Conservation (phyloP, 1,140 invertebrate genomes). For the Wasmannia auropunctata region DNA sequence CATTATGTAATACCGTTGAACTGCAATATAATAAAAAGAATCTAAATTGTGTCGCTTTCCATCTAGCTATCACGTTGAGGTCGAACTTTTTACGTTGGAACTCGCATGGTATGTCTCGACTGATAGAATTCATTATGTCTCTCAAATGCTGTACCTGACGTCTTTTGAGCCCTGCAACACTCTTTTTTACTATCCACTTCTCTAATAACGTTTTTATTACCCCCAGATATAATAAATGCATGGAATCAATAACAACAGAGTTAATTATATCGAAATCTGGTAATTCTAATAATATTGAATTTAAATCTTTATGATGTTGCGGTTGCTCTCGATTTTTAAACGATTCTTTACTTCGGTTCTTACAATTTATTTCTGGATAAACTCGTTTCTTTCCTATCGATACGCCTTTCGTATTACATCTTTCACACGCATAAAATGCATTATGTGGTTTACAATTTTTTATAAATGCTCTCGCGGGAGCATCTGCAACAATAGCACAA, state of each 20-base stretch:
- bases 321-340: no score
- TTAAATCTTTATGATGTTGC: no score
- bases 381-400: neutral
- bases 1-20: neutral
- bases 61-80: neutral
- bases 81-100: neutral
- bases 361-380: no score
- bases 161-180: neutral
- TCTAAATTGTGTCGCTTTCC: slow-evolving; percentile 13
- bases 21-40: neutral
- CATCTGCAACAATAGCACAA: neutral
- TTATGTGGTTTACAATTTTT: neutral
- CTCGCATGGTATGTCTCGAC: neutral
- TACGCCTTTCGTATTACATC: neutral
- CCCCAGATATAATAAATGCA: neutral
- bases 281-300: no score
- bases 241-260: neutral
- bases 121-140: neutral
- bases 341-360: no score
- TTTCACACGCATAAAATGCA: neutral
- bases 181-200: neutral
- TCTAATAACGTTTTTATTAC: neutral
- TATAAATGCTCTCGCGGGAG: slow-evolving; percentile 8
- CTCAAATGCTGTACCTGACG: neutral
- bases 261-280: neutral